Evolutionary conservation across 2,113 vertebrate species (phyloP).

Genomic region (Rana temporaria): DNA sequence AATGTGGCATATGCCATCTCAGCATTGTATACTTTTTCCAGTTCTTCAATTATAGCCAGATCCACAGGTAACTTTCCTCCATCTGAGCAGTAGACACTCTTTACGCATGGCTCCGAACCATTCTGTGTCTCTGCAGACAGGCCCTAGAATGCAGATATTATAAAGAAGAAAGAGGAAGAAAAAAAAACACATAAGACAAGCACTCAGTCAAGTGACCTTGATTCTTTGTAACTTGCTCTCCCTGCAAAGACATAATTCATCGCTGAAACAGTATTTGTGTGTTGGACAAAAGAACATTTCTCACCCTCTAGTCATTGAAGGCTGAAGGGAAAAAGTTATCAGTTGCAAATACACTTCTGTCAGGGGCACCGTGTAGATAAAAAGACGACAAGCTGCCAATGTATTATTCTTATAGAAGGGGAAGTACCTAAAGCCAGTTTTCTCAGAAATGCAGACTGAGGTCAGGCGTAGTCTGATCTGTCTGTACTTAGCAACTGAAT

Average conservation of each 20-base stretch:
- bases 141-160: constrained; percentile 59
- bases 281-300: constrained; percentile 4
- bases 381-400: too few species aligned
- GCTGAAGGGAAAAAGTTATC: too few species aligned
- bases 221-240: not conserved
- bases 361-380: not conserved
- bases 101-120: constrained; percentile 73
- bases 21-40: constrained; percentile 90
- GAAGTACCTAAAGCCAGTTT: too few species aligned
- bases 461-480: too few species aligned
- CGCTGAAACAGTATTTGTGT: not conserved
- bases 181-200: not conserved
- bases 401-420: too few species aligned
- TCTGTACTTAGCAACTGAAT: too few species aligned
- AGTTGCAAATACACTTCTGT: not conserved
- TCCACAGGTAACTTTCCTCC: constrained; percentile 76
- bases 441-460: too few species aligned
- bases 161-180: not conserved
- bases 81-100: constrained; percentile 75
- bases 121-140: constrained; percentile 58
- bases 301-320: not conserved
- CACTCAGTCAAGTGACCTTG: not conserved
- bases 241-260: not conserved
- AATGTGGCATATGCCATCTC: constrained; percentile 96
- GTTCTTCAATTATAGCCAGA: constrained; percentile 80